These are phyloP conservation scores for Spatulosminthurus flaviceps DNA, from an alignment of 2,888 invertebrate genomes.

Conservation along the genomic window DNA sequence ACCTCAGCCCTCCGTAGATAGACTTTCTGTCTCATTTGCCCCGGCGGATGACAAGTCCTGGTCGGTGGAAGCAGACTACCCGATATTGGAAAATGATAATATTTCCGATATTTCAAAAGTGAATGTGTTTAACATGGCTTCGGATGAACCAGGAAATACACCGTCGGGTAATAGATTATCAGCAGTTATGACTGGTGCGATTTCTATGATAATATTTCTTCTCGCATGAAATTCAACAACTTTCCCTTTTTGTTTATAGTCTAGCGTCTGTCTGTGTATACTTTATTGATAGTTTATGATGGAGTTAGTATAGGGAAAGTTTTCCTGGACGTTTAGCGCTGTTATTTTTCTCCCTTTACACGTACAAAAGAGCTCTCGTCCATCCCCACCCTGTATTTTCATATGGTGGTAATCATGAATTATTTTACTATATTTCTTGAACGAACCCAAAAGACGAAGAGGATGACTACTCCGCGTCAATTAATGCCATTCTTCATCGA, in stretches of 20 bases:
- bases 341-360: background rate
- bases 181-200: slow-evolving; percentile 42
- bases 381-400: background rate
- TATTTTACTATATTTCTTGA: background rate
- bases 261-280: background rate
- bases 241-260: background rate
- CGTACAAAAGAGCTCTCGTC: background rate
- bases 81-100: slow-evolving; percentile 26
- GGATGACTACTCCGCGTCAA: slow-evolving; percentile 82
- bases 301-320: background rate
- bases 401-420: background rate
- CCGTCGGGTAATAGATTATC: slow-evolving; percentile 42
- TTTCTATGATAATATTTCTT: background rate
- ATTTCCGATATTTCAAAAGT: slow-evolving; percentile 37
- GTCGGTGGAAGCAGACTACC: slow-evolving; percentile 33
- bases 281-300: too few species aligned
- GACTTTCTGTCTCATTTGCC: slow-evolving; percentile 79
- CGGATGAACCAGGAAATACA: slow-evolving; percentile 37
- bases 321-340: background rate
- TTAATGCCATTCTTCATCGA: slow-evolving; percentile 83
- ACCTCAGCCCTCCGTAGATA: slow-evolving; percentile 76
- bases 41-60: slow-evolving; percentile 66
- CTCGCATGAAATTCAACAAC: background rate
- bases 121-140: slow-evolving; percentile 20
- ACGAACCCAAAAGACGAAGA: slow-evolving; percentile 70